Base-by-base conservation (phyloP, 2,888 invertebrate species). In the Agapostemon virescens region DNA sequence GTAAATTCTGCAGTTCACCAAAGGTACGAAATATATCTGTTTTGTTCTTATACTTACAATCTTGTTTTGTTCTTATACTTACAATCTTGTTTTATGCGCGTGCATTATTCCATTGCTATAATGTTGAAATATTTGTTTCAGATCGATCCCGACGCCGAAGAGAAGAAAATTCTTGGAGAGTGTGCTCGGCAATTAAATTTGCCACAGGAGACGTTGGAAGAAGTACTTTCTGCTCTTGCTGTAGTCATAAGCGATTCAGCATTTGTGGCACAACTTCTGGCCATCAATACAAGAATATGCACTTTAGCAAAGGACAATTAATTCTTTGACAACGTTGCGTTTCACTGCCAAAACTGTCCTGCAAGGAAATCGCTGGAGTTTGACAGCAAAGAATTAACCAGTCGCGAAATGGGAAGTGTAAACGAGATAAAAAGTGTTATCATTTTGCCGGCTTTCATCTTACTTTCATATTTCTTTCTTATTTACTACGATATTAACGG, bases 271-370 rank as follows among this genome's bases (percentile, higher is more conserved):
- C 97, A 97, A 93, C 94, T 97, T 90, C 93, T 97, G 85, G 95
- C 95, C 87, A 96, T 98, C 90, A 97, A 98, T 93, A 95, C 96
- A 84, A 95, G 96, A 90, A 97, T 98, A 91, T 96, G 96, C 92
- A 95, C 95, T 89, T 94, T 97, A 93, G 96, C 97, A 84, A 95
- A 96, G 86, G 95, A 95, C 92, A 95, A 95, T 94, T 96, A 95
- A 95, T 92, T 49, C 49, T 49, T n/a, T 49, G n/a, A 49, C 49
- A 11, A n/a, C 11, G n/a, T n/a, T n/a, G 49, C n/a, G n/a, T n/a
- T 49, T 49, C 49, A 49, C 49, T 49, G 49, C n/a, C 49, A 49
- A 9, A 49, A 49, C 49, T n/a, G 1, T 49, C n/a, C 11, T 3
- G 49, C 49, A 49, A n/a, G 4, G 49, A 49, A n/a, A 49, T 49